A percentile compares a stretch with the other conserved stretches of the same genome.
These are phyloP conservation scores for Rhysida immarginata DNA, from an alignment of 1,140 invertebrate genomes.

Conservation along the genomic window DNA sequence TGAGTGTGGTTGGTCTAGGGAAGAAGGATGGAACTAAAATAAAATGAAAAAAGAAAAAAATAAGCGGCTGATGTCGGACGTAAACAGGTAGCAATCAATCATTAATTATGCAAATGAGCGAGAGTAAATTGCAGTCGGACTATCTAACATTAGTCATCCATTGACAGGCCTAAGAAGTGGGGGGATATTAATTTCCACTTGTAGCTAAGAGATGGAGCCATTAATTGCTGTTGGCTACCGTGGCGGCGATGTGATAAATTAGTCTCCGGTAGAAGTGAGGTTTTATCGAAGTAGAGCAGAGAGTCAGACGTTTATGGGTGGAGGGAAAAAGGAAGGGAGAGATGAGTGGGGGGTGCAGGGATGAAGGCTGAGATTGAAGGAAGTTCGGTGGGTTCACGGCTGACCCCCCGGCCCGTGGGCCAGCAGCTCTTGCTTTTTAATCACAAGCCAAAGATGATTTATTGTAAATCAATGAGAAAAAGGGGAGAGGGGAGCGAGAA, in stretches of 20 bases:
- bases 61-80: too few relatives aligned
- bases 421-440: too few relatives aligned
- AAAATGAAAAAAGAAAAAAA: too few relatives aligned
- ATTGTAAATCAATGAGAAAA: too few relatives aligned
- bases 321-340: not conserved
- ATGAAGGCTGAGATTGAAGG: not conserved
- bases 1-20: too few relatives aligned
- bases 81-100: not conserved
- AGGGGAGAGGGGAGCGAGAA: too few relatives aligned
- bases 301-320: not conserved
- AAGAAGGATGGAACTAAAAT: too few relatives aligned
- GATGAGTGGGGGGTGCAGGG: too few relatives aligned
- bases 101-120: conserved; percentile 3
- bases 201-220: not conserved
- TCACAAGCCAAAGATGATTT: too few relatives aligned
- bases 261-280: not conserved
- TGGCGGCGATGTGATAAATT: not conserved
- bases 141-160: conserved; percentile 2
- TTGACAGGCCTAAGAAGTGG: not conserved
- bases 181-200: not conserved
- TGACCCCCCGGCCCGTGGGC: too few relatives aligned
- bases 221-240: not conserved
- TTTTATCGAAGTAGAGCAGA: not conserved
- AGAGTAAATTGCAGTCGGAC: not conserved
- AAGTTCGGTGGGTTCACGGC: too few relatives aligned